phyloP scores from a whole-genome alignment of 1,140 invertebrate genomes.

The Trissolcus basalis region DNA sequence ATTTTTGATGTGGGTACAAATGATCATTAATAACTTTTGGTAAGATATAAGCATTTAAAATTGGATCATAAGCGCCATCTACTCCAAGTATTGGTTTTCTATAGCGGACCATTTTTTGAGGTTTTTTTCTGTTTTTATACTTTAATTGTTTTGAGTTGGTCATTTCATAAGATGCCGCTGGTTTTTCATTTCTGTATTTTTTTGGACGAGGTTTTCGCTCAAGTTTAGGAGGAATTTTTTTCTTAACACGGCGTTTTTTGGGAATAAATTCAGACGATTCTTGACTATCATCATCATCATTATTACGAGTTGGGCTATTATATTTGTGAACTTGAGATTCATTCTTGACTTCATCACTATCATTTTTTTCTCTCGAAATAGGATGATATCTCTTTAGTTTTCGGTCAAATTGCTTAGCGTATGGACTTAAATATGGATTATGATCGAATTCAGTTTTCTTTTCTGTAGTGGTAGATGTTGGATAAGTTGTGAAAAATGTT shows the following conservation, averaged over 20 bases:
- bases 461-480: conserved; percentile 9
- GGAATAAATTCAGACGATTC: neutral
- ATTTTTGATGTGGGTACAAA: conserved; percentile 9
- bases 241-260: neutral
- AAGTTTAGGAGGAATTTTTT: conserved; percentile 14
- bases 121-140: conserved; percentile 11
- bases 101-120: conserved; percentile 21
- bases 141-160: neutral
- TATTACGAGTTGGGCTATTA: too few species aligned
- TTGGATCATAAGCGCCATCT: conserved; percentile 24
- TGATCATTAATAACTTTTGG: conserved; percentile 24
- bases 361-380: conserved; percentile 16
- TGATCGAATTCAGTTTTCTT: conserved; percentile 39
- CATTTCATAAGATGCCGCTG: conserved; percentile 3
- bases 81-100: conserved; percentile 13
- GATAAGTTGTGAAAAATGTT: conserved; percentile 15
- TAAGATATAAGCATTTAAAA: conserved; percentile 36
- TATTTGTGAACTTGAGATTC: neutral
- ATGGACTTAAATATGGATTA: conserved; percentile 51
- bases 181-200: conserved; percentile 22
- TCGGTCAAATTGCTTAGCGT: conserved; percentile 32
- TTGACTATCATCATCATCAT: neutral
- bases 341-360: neutral
- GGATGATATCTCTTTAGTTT: conserved; percentile 38
- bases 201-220: conserved; percentile 3